Percentiles rank a stretch among this genome's conserved stretches.
phyloP scores from a whole-genome alignment of 1,140 invertebrate species.

The Drosophila pseudoobscura region DNA sequence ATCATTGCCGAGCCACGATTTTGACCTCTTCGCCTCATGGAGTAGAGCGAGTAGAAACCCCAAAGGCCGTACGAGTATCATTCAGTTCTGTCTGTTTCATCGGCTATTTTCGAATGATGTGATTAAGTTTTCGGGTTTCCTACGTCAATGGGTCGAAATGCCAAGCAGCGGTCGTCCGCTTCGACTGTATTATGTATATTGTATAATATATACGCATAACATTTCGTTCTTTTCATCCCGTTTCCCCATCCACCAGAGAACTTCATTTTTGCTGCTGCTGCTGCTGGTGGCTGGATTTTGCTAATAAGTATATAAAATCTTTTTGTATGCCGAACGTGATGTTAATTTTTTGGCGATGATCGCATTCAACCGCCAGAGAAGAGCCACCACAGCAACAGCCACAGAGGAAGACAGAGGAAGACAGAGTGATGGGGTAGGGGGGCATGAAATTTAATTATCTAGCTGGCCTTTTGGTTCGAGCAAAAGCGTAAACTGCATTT shows the following conservation, averaged over 20 bases:
- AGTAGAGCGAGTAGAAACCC: slow-evolving; percentile 6
- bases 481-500: slow-evolving; percentile 40
- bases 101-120: slow-evolving; percentile 68
- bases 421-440: not conserved
- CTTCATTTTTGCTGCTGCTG: slow-evolving; percentile 36
- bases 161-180: slow-evolving; percentile 18
- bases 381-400: slow-evolving; percentile 14
- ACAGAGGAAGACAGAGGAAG: slow-evolving; percentile 4
- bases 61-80: slow-evolving; percentile 13
- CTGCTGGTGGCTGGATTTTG: slow-evolving; percentile 1
- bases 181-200: slow-evolving; percentile 48
- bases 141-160: slow-evolving; percentile 53
- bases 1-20: slow-evolving; percentile 42
- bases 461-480: slow-evolving; percentile 63
- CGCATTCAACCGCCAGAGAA: slow-evolving; percentile 52
- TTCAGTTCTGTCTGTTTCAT: slow-evolving; percentile 57
- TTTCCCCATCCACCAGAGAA: not conserved
- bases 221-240: slow-evolving; percentile 70
- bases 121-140: slow-evolving; percentile 59
- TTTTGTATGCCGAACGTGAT: slow-evolving; percentile 69
- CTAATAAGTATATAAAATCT: slow-evolving; percentile 66
- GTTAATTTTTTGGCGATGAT: slow-evolving; percentile 78
- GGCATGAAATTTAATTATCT: slow-evolving; percentile 71
- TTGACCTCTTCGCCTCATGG: slow-evolving; percentile 29
- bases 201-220: slow-evolving; percentile 75